phyloP scores from a whole-genome alignment of 1,140 invertebrate species.

The Anoplolepis gracilipes region DNA sequence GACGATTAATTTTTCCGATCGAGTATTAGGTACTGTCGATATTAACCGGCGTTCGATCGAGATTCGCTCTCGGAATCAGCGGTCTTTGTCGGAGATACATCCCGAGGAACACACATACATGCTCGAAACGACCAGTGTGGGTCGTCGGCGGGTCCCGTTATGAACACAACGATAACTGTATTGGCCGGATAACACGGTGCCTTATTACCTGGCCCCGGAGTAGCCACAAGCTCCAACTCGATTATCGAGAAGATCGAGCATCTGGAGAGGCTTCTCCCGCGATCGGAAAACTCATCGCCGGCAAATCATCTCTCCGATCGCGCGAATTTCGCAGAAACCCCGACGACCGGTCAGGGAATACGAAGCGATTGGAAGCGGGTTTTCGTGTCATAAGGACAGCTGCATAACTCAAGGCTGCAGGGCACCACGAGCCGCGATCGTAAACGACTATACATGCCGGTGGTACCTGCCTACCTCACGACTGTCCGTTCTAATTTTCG shows the following conservation, averaged over 20 bases:
- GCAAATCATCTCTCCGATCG: background rate
- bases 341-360: background rate
- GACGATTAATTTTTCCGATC: background rate
- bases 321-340: slow-evolving; percentile 45
- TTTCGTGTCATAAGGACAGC: slow-evolving; percentile 84
- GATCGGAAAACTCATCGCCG: background rate
- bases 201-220: slow-evolving; percentile 66
- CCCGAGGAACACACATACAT: slow-evolving; percentile 47
- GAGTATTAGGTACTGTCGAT: background rate
- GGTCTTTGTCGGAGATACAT: slow-evolving; percentile 64
- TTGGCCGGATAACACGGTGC: slow-evolving; percentile 81
- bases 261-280: background rate
- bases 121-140: slow-evolving; percentile 80
- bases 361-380: slow-evolving; percentile 75
- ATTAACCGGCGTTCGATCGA: background rate
- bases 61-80: slow-evolving; percentile 46
- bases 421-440: slow-evolving; percentile 40
- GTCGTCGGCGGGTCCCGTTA: slow-evolving; percentile 82
- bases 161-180: slow-evolving; percentile 84
- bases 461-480: slow-evolving; percentile 17
- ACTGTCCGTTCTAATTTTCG: slow-evolving; percentile 68
- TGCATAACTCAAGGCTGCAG: slow-evolving; percentile 79
- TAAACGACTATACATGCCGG: slow-evolving; percentile 23
- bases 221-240: slow-evolving; percentile 29
- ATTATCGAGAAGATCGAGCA: slow-evolving; percentile 60